Base-by-base conservation (phyloP, 1,140 invertebrate species). In the Listronotus bonariensis region DNA sequence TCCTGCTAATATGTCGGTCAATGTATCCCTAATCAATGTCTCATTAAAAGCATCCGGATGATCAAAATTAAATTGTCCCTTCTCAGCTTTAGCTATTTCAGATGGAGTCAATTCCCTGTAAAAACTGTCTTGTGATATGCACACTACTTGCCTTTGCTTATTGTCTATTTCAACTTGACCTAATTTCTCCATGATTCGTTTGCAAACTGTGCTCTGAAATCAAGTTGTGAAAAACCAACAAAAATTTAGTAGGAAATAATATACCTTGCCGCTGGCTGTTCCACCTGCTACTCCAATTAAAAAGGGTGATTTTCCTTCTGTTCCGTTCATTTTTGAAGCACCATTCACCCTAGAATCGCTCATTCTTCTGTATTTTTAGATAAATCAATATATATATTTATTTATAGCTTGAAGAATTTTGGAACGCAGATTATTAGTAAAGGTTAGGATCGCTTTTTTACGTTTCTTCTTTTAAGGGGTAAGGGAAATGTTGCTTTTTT, bases 261-360 rank as follows among this genome's bases (percentile, higher is more conserved):
- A 26, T 80, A 97, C 95, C 86, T 99, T 99, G 74, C 97, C 97
- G 77, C 94, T 97, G 4, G 96, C 96, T 7, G 97, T 99, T 34
- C 97, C 97, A 14, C 97, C 97, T 26, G 96, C 92, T 12, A 99
- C 96, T 12, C 97, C 97, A 67, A 99, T 99, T 0, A 99, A 78
- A 80, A 99, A 99, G 0, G 96, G 95, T 14, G 87, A 88, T 80
- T 91, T 92, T 15, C 80, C 82, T 70, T 88, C 87, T 9, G 84
- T 74, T 8, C 85, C 85, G 73, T 87, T 88, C 9, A 82, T 64
- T 72, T 82, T 85, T 9, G 52, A 14, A 10, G 32, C n/a, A 1
- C 80, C 78, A 56, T 80, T 26, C 10, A 78, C 69, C 60, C 69
- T 72, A n/a, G 53, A 41, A 56, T 75, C 72, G 59, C 70, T 71